Evolutionary conservation across 2,888 invertebrate genomes (phyloP).

Genomic region (Ligdia adustata): DNA sequence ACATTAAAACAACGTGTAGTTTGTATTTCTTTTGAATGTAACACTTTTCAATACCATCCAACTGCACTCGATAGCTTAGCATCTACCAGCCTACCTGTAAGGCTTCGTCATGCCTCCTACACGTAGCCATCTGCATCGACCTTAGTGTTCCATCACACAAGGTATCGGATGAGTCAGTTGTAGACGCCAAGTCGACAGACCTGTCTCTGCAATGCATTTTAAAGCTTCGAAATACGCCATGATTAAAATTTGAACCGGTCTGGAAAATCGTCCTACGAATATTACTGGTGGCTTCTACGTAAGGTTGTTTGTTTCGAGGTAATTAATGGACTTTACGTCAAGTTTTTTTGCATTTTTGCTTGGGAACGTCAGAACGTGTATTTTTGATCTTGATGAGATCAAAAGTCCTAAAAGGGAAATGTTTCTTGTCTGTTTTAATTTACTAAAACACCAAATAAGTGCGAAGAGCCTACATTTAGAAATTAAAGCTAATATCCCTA

Average conservation of each 20-base stretch:
- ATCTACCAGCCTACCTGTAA: conserved; percentile 4
- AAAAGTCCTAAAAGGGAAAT: too few relatives aligned
- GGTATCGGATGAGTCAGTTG: conserved; percentile 31
- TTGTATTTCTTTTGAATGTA: too few relatives aligned
- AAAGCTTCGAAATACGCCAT: not conserved
- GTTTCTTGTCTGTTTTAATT: too few relatives aligned
- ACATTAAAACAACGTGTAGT: too few relatives aligned
- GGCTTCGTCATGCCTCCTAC: conserved; percentile 31
- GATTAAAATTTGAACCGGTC: too few relatives aligned
- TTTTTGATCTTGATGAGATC: too few relatives aligned
- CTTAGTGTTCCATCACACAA: conserved; percentile 35
- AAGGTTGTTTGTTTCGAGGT: too few relatives aligned
- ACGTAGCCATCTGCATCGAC: conserved; percentile 31
- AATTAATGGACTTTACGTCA: conserved; percentile 6
- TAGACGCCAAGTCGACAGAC: conserved; percentile 3
- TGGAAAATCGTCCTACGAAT: too few relatives aligned
- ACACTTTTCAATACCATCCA: not conserved
- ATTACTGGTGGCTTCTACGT: too few relatives aligned
- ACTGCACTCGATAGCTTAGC: conserved; percentile 2
- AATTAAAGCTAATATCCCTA: too few relatives aligned
- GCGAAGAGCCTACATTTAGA: too few relatives aligned
- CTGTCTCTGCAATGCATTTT: not conserved
- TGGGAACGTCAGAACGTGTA: conserved; percentile 9
- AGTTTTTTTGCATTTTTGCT: conserved; percentile 16
- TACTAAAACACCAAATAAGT: too few relatives aligned